phyloP scores from a whole-genome alignment of 2,797 vertebrate genomes.

The Okamejei kenojei region DNA sequence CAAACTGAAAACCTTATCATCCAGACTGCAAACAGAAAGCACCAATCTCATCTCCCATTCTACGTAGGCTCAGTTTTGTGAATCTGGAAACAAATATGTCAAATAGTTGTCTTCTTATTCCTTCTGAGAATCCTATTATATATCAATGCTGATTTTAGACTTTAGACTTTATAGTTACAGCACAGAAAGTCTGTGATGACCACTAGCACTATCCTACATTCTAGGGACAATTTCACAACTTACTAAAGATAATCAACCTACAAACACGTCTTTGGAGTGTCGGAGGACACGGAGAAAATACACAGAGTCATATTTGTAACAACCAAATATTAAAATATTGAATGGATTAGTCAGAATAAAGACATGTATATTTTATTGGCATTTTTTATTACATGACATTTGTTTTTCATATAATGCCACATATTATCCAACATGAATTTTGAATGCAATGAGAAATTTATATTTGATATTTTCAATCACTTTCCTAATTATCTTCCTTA shows the following conservation, averaged over 20 bases:
- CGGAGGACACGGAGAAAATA: too few relatives aligned
- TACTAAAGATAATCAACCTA: too few relatives aligned
- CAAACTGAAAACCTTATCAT: neutral
- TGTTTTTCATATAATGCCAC: neutral
- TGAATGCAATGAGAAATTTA: neutral
- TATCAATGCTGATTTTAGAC: neutral
- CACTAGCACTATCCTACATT: too few relatives aligned
- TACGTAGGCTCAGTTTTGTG: neutral
- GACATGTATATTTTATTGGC: neutral
- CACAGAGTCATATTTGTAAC: neutral
- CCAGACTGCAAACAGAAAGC: neutral
- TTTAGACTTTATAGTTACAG: too few relatives aligned
- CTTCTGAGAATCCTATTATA: neutral
- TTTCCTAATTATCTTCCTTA: neutral
- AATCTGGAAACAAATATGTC: neutral
- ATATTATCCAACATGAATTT: neutral
- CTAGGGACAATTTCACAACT: too few relatives aligned
- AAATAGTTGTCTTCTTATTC: neutral
- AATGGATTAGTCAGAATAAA: neutral
- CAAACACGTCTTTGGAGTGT: too few relatives aligned
- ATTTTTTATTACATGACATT: neutral
- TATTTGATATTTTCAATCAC: neutral
- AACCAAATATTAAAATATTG: neutral
- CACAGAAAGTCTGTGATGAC: too few relatives aligned
- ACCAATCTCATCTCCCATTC: neutral